Evolutionary conservation across 2,113 vertebrate species (phyloP), one percentile per base, ranked within the genome.

Genomic region (Elaphurus davidianus): DNA sequence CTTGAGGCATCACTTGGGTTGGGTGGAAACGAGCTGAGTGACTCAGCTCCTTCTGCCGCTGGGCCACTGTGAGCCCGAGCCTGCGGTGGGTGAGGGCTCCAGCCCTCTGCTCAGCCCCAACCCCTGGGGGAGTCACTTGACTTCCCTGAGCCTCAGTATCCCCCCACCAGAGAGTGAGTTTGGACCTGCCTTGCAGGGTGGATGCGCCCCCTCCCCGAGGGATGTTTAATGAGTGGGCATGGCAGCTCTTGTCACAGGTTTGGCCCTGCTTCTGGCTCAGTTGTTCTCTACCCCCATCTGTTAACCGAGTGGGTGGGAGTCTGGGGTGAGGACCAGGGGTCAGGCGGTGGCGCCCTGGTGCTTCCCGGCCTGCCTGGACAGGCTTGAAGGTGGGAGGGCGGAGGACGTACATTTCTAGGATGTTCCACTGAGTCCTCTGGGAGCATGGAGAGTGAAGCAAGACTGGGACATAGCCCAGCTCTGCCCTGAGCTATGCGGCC

Each of bases 201-300:
- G 4, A 4, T 33, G 45, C 2, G 14, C 25, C 45, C 27, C 30
- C 43, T n/a, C 45, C 33, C 91, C 8, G 0, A 11, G 7, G 67
- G 62, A 27, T n/a, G 7, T 16, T 43, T 28, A 4, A 5, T 16
- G 10, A 7, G 10, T 13, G 30, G 40, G 50, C 16, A 2, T 47
- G 5, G 2, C 16, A 17, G 57, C 36, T 23, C 71, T 1, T 12
- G 0, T 0, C 8, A 4, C n/a, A 0, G 13, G 7, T 1, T 59
- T 57, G 25, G 28, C 43, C 59, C 7, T 28, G 27, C 21, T 27
- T 45, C 36, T 78, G 4, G 28, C 81, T 45, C 10, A 59, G 40
- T 6, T 1, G 2, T 45, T n/a, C 30, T 17, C 6, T 21, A 43
- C 6, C 3, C 54, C 7, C 3, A 19, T 3, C 74, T 30, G 83